Conservation (phyloP, 2,113 vertebrate genomes). For the Collichthys lucidus region DNA sequence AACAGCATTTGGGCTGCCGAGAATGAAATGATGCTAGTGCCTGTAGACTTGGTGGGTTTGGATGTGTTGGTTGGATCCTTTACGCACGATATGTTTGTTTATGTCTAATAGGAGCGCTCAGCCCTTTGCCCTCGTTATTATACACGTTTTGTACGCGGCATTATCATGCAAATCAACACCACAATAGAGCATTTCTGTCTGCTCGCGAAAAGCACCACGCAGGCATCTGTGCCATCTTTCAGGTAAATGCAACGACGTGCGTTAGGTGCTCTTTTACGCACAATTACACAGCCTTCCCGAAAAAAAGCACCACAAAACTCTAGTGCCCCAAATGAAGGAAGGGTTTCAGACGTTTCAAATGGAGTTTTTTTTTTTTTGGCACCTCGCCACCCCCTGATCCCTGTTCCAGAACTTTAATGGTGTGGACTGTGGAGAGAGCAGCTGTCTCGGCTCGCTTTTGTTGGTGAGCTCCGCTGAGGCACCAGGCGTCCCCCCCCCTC, state of each 20-base stretch:
- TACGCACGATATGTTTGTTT: constrained; percentile 51
- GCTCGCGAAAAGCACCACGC: background rate
- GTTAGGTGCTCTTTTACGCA: constrained; percentile 49
- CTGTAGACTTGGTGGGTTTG: background rate
- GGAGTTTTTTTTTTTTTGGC: constrained; percentile 69
- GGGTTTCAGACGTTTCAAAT: constrained; percentile 74
- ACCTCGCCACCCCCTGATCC: constrained; percentile 69
- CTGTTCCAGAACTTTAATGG: constrained; percentile 61
- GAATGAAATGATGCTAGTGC: background rate
- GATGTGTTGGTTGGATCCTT: background rate
- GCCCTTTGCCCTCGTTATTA: constrained; percentile 45
- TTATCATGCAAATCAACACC: constrained; percentile 69
- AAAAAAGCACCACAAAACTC: constrained; percentile 28
- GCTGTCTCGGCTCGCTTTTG: constrained; percentile 76
- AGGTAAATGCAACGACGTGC: constrained; percentile 48
- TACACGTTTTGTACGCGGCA: constrained; percentile 41
- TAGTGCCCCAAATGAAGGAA: constrained; percentile 58
- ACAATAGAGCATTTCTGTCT: constrained; percentile 52
- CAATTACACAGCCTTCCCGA: constrained; percentile 50
- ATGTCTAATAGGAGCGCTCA: constrained; percentile 38
- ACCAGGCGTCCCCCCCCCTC: constrained; percentile 42
- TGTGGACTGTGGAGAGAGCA: constrained; percentile 68
- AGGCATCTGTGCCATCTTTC: constrained; percentile 38
- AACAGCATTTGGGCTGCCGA: background rate
- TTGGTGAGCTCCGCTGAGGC: constrained; percentile 60